Conservation (phyloP, 1,140 invertebrate genomes). For the Dreissena rostriformis region DNA sequence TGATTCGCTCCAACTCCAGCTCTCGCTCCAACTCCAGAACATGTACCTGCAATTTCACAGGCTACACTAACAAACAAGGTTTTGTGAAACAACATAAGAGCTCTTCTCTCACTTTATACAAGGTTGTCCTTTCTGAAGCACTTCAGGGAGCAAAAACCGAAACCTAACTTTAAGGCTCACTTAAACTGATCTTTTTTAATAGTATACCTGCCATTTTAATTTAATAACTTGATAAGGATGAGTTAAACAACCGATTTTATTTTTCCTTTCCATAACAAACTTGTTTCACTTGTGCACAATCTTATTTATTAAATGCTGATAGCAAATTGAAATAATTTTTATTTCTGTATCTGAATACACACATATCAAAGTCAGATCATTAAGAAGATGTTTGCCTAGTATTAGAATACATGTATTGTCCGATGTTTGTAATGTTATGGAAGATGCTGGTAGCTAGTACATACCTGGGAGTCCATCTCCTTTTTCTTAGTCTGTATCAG, state of each 20-base stretch:
- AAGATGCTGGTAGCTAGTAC: neutral
- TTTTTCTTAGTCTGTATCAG: conserved; percentile 95
- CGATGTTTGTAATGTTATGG: too few species aligned
- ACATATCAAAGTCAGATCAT: too few species aligned
- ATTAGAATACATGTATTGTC: too few species aligned
- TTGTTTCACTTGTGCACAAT: too few species aligned
- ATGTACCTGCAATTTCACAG: conserved; percentile 77
- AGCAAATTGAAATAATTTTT: too few species aligned
- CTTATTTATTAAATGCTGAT: too few species aligned
- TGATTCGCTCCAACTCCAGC: conserved; percentile 92
- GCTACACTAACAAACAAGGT: neutral
- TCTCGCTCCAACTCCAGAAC: conserved; percentile 96
- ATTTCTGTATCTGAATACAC: too few species aligned
- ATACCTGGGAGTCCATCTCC: conserved; percentile 77
- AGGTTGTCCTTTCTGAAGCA: neutral
- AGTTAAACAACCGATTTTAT: too few species aligned
- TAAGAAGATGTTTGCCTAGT: too few species aligned
- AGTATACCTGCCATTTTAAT: too few species aligned
- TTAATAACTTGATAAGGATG: too few species aligned
- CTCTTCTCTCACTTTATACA: neutral
- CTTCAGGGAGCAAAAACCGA: neutral
- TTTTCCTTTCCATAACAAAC: too few species aligned
- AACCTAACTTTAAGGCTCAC: neutral
- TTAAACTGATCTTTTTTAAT: neutral
- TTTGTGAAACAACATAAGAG: neutral